Evolutionary conservation across 64 coral and sea anemone genomes (phyloP).

Genomic region (Montipora capricornis): DNA sequence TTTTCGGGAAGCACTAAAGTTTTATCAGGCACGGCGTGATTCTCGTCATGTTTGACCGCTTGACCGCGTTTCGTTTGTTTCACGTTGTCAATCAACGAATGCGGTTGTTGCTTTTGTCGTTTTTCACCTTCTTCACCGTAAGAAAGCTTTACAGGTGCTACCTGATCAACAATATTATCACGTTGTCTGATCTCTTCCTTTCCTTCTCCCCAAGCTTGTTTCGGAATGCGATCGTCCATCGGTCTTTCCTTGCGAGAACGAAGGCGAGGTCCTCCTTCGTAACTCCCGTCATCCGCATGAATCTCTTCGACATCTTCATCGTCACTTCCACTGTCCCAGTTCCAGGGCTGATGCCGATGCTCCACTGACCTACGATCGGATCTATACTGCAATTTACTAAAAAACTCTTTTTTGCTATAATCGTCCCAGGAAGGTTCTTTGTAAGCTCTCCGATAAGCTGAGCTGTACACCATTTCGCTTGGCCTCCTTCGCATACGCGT

Average conservation of each 20-base stretch:
- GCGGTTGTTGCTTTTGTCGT: slow-evolving; percentile 38
- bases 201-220: slow-evolving; percentile 62
- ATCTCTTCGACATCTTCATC: slow-evolving; percentile 86
- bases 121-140: slow-evolving; percentile 19
- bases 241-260: background rate
- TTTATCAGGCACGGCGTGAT: background rate
- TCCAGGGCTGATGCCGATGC: slow-evolving; percentile 87
- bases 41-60: background rate
- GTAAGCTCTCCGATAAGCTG: slow-evolving; percentile 75
- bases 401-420: slow-evolving; percentile 84
- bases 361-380: slow-evolving; percentile 92
- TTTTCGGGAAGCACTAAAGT: background rate
- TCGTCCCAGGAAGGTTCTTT: slow-evolving; percentile 91
- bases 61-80: slow-evolving; percentile 40
- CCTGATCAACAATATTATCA: background rate
- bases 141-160: background rate
- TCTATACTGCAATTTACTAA: slow-evolving; percentile 85
- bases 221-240: slow-evolving; percentile 10
- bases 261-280: slow-evolving; percentile 28
- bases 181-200: background rate
- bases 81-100: background rate
- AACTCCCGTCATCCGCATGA: slow-evolving; percentile 8
- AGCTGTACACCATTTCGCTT: slow-evolving; percentile 82
- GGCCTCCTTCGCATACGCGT: background rate
- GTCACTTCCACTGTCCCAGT: slow-evolving; percentile 87